Evolutionary conservation across 2,113 vertebrate species (phyloP).

Genomic region (Bubo blakistoni): DNA sequence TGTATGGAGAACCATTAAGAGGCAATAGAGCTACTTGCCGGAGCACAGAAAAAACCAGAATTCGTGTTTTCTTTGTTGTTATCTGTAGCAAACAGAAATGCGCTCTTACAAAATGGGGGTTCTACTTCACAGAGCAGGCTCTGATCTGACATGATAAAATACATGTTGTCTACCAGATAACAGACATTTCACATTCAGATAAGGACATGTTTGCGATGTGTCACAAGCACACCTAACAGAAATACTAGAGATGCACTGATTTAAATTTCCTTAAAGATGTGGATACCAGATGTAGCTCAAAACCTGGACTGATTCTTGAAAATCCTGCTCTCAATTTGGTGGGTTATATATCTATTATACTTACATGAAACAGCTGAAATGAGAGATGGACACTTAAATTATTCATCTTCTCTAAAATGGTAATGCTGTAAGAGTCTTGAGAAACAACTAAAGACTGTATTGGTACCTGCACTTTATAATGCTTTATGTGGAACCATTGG

Average conservation of each 20-base stretch:
- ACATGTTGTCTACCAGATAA: background rate
- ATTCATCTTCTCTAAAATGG: background rate
- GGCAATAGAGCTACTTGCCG: background rate
- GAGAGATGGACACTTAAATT: background rate
- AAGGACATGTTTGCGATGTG: constrained; percentile 53
- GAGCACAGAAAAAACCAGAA: background rate
- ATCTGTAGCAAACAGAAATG: constrained; percentile 42
- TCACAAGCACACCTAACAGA: constrained; percentile 44
- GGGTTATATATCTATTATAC: background rate
- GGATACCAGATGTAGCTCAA: background rate
- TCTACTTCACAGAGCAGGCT: constrained; percentile 45
- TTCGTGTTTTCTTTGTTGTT: background rate
- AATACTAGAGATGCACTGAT: constrained; percentile 66
- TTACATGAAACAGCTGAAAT: background rate
- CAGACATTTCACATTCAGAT: constrained; percentile 42
- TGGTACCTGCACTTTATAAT: background rate
- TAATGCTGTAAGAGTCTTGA: background rate
- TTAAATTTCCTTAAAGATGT: constrained; percentile 60
- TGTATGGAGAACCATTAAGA: background rate
- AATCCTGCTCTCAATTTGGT: background rate
- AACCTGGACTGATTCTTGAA: background rate
- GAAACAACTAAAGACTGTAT: background rate
- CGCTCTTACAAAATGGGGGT: constrained; percentile 23
- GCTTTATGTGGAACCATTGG: background rate
- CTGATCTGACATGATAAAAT: constrained; percentile 47